These are phyloP conservation scores for Mactromeris polynyma DNA, from an alignment of 2,888 invertebrate species.

Conservation along the genomic window DNA sequence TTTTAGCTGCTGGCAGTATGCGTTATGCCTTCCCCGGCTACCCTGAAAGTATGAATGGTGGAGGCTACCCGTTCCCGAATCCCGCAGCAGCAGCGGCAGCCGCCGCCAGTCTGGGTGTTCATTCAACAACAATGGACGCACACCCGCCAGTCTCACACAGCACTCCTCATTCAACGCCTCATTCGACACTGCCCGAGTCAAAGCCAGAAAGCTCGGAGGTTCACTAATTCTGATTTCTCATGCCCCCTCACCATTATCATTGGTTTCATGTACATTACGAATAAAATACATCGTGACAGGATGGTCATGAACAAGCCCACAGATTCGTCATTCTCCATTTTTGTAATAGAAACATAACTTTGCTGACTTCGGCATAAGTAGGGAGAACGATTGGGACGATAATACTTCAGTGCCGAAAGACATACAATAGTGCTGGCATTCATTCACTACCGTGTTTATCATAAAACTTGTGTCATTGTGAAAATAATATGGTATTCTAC, in stretches of 20 bases:
- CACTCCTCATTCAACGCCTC: conserved; percentile 79
- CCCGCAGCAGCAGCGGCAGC: conserved; percentile 81
- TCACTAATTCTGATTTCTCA: conserved; percentile 52
- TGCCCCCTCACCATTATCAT: background rate
- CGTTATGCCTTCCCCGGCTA: conserved; percentile 75
- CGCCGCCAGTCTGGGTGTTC: conserved; percentile 79
- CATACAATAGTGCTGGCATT: conserved; percentile 20
- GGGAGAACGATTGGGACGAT: background rate
- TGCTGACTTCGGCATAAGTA: background rate
- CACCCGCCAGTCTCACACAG: conserved; percentile 81
- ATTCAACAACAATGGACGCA: conserved; percentile 83
- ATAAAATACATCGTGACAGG: conserved; percentile 20
- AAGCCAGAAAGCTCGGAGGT: conserved; percentile 79
- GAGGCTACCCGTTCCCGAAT: conserved; percentile 79
- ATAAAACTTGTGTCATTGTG: background rate
- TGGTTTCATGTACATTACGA: conserved; percentile 5
- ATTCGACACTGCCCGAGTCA: conserved; percentile 82
- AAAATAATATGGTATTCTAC: conserved; percentile 2
- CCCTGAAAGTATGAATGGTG: conserved; percentile 83
- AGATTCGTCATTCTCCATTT: conserved; percentile 37
- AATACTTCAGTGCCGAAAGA: conserved; percentile 16
- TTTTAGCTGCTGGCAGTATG: conserved; percentile 71
- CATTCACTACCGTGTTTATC: background rate
- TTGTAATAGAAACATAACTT: conserved; percentile 15
- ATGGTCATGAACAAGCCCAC: conserved; percentile 21